Percentiles rank a stretch among this genome's conserved stretches.
Conservation (phyloP, 2,113 vertebrate genomes). For the Aspiorhynchus laticeps region DNA sequence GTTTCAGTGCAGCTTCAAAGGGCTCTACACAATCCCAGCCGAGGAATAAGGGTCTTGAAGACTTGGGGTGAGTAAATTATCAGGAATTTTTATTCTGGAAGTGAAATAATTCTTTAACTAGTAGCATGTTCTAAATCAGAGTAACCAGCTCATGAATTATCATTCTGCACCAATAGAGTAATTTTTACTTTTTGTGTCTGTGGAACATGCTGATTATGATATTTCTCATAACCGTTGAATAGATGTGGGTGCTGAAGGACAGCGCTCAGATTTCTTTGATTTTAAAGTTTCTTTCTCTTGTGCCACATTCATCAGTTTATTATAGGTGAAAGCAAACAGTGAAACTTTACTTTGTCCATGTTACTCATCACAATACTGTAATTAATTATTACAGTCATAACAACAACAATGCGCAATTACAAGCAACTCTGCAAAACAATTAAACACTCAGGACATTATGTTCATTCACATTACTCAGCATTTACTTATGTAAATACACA, state of each 20-base stretch:
- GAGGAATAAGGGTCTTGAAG: too few relatives aligned
- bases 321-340: background rate
- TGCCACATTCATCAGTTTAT: background rate
- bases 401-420: background rate
- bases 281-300: background rate
- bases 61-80: too few relatives aligned
- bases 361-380: background rate
- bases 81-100: too few relatives aligned
- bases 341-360: background rate
- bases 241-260: slow-evolving; percentile 72
- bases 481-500: background rate
- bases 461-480: slow-evolving; percentile 14
- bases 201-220: background rate
- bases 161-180: background rate
- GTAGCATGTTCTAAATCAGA: background rate
- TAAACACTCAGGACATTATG: slow-evolving; percentile 7
- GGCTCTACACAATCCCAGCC: too few relatives aligned
- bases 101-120: too few relatives aligned
- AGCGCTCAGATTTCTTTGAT: slow-evolving; percentile 67
- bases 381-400: slow-evolving; percentile 17
- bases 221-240: slow-evolving; percentile 23
- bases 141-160: background rate
- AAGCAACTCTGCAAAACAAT: background rate
- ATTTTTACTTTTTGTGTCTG: background rate
- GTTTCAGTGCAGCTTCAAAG: too few relatives aligned